Evolutionary conservation across 2,797 vertebrate genomes (phyloP).

Genomic region (Trachops cirrhosus): DNA sequence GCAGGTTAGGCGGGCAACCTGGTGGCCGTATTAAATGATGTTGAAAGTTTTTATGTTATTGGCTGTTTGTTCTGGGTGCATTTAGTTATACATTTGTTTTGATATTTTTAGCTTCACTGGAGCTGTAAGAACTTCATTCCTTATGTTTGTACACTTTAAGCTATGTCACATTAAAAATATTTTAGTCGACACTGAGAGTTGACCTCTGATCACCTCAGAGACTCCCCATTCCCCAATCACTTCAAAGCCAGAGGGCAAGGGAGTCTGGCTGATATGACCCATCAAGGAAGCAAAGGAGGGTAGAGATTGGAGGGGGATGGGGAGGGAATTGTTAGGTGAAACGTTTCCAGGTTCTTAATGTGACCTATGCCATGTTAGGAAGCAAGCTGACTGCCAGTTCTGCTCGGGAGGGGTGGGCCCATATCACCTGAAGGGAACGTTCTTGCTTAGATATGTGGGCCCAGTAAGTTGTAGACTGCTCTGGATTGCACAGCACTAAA

Average conservation of each 20-base stretch:
- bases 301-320: not conserved
- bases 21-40: not conserved
- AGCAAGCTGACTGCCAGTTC: not conserved
- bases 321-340: not conserved
- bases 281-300: not conserved
- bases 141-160: not conserved
- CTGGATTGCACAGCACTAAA: too few species aligned
- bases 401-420: not conserved
- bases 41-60: not conserved
- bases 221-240: not conserved
- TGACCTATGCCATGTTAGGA: not conserved
- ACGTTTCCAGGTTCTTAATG: not conserved
- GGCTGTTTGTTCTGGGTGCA: not conserved
- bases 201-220: not conserved
- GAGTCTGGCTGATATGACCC: not conserved
- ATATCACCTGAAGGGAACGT: not conserved
- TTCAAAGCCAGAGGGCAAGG: not conserved
- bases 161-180: not conserved
- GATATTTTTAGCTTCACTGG: not conserved
- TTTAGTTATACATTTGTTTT: not conserved
- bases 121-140: not conserved
- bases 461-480: not conserved
- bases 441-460: not conserved
- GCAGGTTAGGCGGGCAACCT: not conserved
- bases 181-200: not conserved